These are phyloP conservation scores for Rugalucina vietnamica DNA, from an alignment of 2,888 invertebrate genomes.

Conservation along the genomic window DNA sequence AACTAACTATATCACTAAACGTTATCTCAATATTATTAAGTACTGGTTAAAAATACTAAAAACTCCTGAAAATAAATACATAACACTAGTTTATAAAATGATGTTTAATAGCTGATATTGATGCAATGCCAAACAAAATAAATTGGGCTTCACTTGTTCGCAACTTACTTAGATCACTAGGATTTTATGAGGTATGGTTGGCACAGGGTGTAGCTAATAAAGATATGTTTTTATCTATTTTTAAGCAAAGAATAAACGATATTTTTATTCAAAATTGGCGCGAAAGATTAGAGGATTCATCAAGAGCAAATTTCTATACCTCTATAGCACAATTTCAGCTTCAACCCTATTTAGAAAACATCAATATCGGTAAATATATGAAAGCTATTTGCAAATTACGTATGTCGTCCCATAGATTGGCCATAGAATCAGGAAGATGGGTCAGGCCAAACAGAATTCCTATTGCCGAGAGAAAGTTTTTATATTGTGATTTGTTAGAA, in stretches of 20 bases:
- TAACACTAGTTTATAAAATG: background rate
- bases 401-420: background rate
- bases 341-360: background rate
- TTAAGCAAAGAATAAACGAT: background rate
- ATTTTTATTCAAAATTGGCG: background rate
- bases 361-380: background rate
- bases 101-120: background rate
- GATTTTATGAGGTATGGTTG: slow-evolving; percentile 6
- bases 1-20: background rate
- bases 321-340: background rate
- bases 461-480: background rate
- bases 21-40: background rate
- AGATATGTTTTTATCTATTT: background rate
- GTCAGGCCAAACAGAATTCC: background rate
- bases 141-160: background rate
- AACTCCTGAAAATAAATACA: background rate
- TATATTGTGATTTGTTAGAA: background rate
- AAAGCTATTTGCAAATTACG: background rate
- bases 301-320: background rate
- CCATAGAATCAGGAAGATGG: background rate
- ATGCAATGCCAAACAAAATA: background rate
- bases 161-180: background rate
- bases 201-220: background rate
- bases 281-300: background rate
- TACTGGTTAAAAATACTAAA: background rate